Evolutionary conservation across 2,113 vertebrate genomes (phyloP).

Genomic region (Laterallus jamaicensis): DNA sequence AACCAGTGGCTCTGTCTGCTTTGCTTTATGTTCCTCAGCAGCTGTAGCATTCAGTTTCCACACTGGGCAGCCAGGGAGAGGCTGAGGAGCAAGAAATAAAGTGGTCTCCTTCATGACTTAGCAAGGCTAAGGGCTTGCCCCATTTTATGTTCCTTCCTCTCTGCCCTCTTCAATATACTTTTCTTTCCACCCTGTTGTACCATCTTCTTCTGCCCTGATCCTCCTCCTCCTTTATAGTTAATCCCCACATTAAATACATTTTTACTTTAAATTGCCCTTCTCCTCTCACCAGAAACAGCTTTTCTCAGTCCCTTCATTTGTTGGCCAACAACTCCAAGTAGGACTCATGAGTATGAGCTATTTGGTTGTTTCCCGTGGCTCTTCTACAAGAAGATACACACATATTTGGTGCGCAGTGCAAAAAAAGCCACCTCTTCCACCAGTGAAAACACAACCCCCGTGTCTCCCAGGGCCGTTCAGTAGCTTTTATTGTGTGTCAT

Average conservation of each 20-base stretch:
- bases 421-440: not conserved
- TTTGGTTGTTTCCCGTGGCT: not conserved
- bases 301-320: not conserved
- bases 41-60: not conserved
- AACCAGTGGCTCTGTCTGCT: not conserved
- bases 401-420: not conserved
- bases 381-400: not conserved
- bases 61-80: not conserved
- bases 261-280: not conserved
- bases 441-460: not conserved
- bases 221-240: not conserved
- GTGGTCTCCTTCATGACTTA: not conserved
- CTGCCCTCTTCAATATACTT: not conserved
- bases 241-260: not conserved
- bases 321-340: not conserved
- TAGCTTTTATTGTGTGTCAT: not conserved
- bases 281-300: not conserved
- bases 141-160: not conserved
- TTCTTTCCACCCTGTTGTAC: not conserved
- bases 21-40: not conserved
- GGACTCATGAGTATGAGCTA: fast-evolving
- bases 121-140: not conserved
- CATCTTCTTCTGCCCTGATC: not conserved
- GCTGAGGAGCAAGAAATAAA: not conserved
- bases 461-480: not conserved